Percentiles rank a stretch among this genome's conserved stretches.
These are phyloP conservation scores for Drosophila pseudoananassae DNA, from an alignment of 1,140 invertebrate species.

Conservation along the genomic window DNA sequence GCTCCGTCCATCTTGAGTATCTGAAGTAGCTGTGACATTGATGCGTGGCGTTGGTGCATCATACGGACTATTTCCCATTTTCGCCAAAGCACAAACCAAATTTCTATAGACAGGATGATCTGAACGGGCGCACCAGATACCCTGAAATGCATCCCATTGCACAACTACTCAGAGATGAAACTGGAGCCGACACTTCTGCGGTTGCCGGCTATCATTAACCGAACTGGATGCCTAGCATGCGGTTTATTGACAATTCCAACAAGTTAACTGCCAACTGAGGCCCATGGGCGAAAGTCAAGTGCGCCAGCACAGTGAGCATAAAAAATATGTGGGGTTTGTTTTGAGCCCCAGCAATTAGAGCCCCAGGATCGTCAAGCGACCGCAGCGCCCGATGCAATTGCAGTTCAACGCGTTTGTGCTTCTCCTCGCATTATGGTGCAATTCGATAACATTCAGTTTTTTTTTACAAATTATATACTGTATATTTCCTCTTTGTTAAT, in stretches of 20 bases:
- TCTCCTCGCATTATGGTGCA: conserved; percentile 30
- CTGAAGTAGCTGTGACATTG: conserved; percentile 22
- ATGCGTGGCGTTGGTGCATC: conserved; percentile 30
- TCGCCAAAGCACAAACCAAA: conserved; percentile 62
- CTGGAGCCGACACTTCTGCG: conserved; percentile 48
- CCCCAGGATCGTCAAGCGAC: conserved; percentile 23
- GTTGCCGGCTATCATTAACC: conserved; percentile 72
- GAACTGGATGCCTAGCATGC: conserved; percentile 71
- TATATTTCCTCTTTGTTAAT: conserved; percentile 20
- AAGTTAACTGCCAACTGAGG: neutral
- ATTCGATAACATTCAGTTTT: conserved; percentile 50
- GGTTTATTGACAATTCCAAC: conserved; percentile 42
- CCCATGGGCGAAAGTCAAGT: conserved; percentile 38
- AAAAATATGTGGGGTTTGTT: conserved; percentile 41
- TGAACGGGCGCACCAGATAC: conserved; percentile 32
- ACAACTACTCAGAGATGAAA: conserved; percentile 15
- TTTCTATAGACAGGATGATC: conserved; percentile 69
- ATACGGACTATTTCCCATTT: conserved; percentile 42
- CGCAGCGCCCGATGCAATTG: conserved; percentile 40
- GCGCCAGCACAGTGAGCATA: conserved; percentile 34
- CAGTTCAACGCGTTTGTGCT: conserved; percentile 39
- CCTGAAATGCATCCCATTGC: conserved; percentile 63
- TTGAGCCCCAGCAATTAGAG: conserved; percentile 49
- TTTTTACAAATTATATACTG: conserved; percentile 48
- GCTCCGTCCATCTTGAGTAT: conserved; percentile 15